Conservation (phyloP, 2,888 invertebrate species). For the Andrena minutula region DNA sequence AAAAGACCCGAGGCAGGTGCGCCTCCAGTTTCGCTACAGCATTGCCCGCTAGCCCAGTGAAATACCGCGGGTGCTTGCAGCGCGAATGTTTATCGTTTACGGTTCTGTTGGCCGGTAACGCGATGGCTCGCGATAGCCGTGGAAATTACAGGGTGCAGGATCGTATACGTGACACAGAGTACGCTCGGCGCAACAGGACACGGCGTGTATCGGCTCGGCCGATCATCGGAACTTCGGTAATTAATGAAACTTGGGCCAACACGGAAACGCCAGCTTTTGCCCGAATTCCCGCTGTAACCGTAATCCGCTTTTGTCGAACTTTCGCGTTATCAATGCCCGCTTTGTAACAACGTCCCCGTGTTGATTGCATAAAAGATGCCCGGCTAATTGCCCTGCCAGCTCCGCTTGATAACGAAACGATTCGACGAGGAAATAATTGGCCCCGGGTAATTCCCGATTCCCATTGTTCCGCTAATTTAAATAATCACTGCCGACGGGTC, state of each 20-base stretch:
- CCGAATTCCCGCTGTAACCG: slow-evolving; percentile 23
- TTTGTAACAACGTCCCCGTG: neutral
- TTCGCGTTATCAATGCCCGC: slow-evolving; percentile 19
- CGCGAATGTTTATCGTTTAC: slow-evolving; percentile 33
- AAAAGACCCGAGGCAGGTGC: neutral
- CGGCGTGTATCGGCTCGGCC: slow-evolving; percentile 2
- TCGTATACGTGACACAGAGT: neutral
- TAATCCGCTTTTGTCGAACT: slow-evolving; percentile 35
- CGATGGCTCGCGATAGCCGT: slow-evolving; percentile 41
- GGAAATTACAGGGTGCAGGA: slow-evolving; percentile 27
- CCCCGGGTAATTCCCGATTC: neutral
- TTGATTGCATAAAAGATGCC: slow-evolving; percentile 40
- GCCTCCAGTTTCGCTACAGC: neutral
- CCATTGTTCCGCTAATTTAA: slow-evolving; percentile 11
- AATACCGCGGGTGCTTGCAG: slow-evolving; percentile 8
- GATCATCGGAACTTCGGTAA: slow-evolving; percentile 57
- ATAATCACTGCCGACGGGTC: slow-evolving; percentile 1
- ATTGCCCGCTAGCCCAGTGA: neutral
- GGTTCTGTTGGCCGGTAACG: slow-evolving; percentile 22
- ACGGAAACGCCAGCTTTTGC: slow-evolving; percentile 25
- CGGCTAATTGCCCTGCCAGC: slow-evolving; percentile 10
- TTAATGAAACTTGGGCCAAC: slow-evolving; percentile 44
- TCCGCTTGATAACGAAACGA: neutral
- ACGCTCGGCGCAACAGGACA: too few species aligned
- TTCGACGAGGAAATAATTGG: slow-evolving; percentile 20